A percentile compares a stretch with the other conserved stretches of the same genome.
These are phyloP conservation scores for Phymatocera aterrima DNA, from an alignment of 2,888 invertebrate genomes.

Conservation along the genomic window DNA sequence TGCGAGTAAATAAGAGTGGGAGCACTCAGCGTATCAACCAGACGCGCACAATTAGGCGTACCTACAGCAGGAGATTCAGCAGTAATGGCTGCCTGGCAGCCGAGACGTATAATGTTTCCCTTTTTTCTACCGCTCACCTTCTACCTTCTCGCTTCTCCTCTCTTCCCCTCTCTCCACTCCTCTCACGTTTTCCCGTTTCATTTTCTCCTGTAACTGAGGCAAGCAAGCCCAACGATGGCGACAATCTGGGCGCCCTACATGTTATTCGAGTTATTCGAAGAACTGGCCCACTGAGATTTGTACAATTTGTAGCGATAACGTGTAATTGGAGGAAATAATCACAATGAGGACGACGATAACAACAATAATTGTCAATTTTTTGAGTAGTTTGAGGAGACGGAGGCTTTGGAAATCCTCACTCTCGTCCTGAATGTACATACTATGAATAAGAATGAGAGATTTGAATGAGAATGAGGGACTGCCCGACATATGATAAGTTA, in stretches of 20 bases:
- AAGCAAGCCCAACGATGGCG: neutral
- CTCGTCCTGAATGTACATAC: too few relatives aligned
- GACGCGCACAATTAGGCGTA: slow-evolving; percentile 35
- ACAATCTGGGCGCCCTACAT: neutral
- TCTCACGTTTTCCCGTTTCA: neutral
- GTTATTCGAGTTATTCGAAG: neutral
- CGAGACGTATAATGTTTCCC: slow-evolving; percentile 10
- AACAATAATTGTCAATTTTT: too few relatives aligned
- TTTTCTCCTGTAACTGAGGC: neutral
- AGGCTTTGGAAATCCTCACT: too few relatives aligned
- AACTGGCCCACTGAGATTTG: neutral
- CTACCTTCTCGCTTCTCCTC: neutral
- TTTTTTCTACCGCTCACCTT: neutral
- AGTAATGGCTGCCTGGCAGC: slow-evolving; percentile 6
- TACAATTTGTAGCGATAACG: too few relatives aligned
- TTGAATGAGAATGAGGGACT: too few relatives aligned
- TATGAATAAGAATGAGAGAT: too few relatives aligned
- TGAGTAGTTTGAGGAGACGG: too few relatives aligned
- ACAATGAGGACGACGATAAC: too few relatives aligned
- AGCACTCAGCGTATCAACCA: slow-evolving; percentile 38
- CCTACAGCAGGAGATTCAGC: slow-evolving; percentile 20
- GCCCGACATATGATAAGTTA: neutral
- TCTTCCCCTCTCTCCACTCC: neutral
- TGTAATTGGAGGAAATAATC: too few relatives aligned
- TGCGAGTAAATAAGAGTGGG: slow-evolving; percentile 26